Evolutionary conservation across 2,888 invertebrate species (phyloP).

Genomic region (Girardia tigrina): DNA sequence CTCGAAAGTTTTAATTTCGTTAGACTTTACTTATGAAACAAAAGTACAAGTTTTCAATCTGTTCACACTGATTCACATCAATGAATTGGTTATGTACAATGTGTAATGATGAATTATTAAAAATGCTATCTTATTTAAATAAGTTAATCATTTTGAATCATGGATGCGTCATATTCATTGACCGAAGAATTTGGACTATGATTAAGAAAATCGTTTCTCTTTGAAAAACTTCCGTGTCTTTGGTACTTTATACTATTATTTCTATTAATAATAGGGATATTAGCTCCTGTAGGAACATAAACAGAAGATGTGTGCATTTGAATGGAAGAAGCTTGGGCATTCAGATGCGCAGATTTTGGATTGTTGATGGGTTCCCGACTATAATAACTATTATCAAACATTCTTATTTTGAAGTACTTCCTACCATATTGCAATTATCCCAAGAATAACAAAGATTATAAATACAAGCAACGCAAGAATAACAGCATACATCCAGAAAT

Average conservation of each 20-base stretch:
- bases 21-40: no score
- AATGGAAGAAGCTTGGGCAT: neutral
- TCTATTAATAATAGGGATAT: neutral
- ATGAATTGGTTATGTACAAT: neutral
- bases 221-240: neutral
- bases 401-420: neutral
- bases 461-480: neutral
- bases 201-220: neutral
- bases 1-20: no score
- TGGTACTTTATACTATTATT: constrained; percentile 23
- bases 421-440: constrained; percentile 28
- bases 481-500: constrained; percentile 29
- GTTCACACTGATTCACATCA: neutral
- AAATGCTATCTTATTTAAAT: neutral
- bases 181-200: neutral
- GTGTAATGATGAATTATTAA: neutral
- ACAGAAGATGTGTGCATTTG: constrained; percentile 14
- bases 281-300: neutral
- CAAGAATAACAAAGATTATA: constrained; percentile 12
- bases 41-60: no score
- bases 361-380: constrained; percentile 10
- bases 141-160: constrained; percentile 13
- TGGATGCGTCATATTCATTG: neutral
- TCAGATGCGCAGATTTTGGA: neutral
- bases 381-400: neutral